phyloP scores from a whole-genome alignment of 2,113 vertebrate species.

The Gymnarchus niloticus region DNA sequence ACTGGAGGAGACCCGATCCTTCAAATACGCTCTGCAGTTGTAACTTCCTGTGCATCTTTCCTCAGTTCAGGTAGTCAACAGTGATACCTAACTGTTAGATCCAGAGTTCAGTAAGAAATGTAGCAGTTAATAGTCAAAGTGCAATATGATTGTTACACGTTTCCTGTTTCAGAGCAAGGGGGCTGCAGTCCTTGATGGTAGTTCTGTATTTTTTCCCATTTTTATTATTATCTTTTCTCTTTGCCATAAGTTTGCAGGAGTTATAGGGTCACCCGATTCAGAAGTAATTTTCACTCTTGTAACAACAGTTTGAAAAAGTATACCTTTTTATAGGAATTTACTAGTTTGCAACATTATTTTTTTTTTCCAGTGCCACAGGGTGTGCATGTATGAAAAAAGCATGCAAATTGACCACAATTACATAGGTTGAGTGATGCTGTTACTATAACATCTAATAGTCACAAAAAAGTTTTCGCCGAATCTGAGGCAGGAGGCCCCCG shows the following conservation, averaged over 20 bases:
- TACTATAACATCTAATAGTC: constrained; percentile 40
- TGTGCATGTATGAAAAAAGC: constrained; percentile 44
- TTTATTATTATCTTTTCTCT: constrained; percentile 11
- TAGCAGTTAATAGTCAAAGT: constrained; percentile 30
- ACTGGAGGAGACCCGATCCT: constrained; percentile 31
- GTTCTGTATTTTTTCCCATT: constrained; percentile 12
- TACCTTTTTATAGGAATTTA: constrained; percentile 27
- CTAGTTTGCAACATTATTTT: constrained; percentile 21
- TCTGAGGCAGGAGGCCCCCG: not conserved
- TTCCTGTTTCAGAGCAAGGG: constrained; percentile 28
- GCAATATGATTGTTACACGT: constrained; percentile 29
- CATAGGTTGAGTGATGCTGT: constrained; percentile 32
- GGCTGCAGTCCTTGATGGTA: constrained; percentile 24
- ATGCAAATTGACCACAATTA: constrained; percentile 45
- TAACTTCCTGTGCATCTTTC: constrained; percentile 21
- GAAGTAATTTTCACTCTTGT: constrained; percentile 29
- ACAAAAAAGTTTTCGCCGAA: constrained; percentile 32
- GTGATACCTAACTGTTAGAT: constrained; percentile 28
- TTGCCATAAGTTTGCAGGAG: constrained; percentile 25
- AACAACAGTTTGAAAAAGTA: constrained; percentile 17
- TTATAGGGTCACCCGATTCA: constrained; percentile 33
- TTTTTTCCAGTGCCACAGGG: constrained; percentile 26
- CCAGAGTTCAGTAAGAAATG: constrained; percentile 31
- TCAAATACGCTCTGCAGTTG: constrained; percentile 22
- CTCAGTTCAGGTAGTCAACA: constrained; percentile 32